Percentiles rank a stretch among this genome's conserved stretches.
These are phyloP conservation scores for Plutella xylostella DNA, from an alignment of 2,888 invertebrate genomes.

Conservation along the genomic window DNA sequence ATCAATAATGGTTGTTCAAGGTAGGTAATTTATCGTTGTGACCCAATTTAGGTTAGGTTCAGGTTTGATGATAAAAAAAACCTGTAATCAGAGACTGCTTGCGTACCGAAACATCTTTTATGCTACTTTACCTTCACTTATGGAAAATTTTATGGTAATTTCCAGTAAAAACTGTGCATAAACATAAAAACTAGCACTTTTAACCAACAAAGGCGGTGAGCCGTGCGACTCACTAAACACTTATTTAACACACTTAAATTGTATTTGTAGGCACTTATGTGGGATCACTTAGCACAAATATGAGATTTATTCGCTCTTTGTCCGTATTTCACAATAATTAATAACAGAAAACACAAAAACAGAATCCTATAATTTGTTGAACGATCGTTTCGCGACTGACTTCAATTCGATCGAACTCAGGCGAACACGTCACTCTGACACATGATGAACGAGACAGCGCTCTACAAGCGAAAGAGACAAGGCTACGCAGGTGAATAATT, in stretches of 20 bases:
- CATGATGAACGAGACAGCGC: slow-evolving; percentile 29
- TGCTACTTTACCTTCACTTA: too few relatives aligned
- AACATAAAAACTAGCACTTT: slow-evolving; percentile 24
- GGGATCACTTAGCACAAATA: not conserved
- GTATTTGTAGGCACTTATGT: not conserved
- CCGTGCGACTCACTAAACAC: not conserved
- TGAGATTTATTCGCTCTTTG: not conserved
- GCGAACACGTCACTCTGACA: slow-evolving; percentile 54
- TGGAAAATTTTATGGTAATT: slow-evolving; percentile 28
- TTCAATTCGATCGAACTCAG: slow-evolving; percentile 39
- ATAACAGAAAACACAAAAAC: slow-evolving; percentile 33
- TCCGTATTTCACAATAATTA: slow-evolving; percentile 27
- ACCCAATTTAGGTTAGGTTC: too few relatives aligned
- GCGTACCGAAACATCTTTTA: too few relatives aligned
- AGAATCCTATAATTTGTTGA: slow-evolving; percentile 29
- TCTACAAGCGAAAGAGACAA: slow-evolving; percentile 26
- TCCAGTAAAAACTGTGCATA: slow-evolving; percentile 41
- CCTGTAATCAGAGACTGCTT: too few relatives aligned
- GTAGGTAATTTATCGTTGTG: too few relatives aligned
- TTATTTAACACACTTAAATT: not conserved
- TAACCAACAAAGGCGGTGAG: not conserved
- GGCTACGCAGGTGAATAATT: slow-evolving; percentile 8
- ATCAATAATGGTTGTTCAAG: too few relatives aligned
- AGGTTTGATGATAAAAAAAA: too few relatives aligned
- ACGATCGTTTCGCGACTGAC: slow-evolving; percentile 53